Evolutionary conservation across 2,113 vertebrate species (phyloP), one percentile per base, ranked within the genome.

Genomic region (Ammodytes marinus): DNA sequence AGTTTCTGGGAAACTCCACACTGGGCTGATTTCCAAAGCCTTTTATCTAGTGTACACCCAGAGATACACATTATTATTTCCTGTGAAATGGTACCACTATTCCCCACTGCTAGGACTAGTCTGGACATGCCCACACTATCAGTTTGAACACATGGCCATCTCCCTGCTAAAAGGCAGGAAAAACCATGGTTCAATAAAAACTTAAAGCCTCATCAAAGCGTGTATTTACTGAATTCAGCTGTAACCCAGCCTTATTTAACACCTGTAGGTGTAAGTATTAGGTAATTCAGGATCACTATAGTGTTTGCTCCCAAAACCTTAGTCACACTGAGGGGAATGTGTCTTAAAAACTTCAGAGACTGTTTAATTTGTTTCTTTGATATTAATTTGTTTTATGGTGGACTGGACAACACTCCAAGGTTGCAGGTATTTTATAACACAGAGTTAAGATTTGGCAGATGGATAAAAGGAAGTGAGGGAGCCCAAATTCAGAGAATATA

Each of bases 1-100:
- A 45, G 54, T 54, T 42, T 45, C 71, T 13, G 86, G 88, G 91
- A 92, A 94, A 94, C 77, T 91, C 90, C 92, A 85, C 53, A 43
- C 84, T 70, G 63, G 78, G 52, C 71, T 27, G 11, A 3, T 52
- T 27, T 78, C 73, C 82, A 71, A 72, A 43, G 40, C 43, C 60
- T 80, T 77, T 80, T 17, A 80, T 55, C 68, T 37, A 8, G 1
- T 40, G 49, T 40, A 7, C 42, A 40, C 64, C 65, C 7, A 74
- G 37, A 68, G 3, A 66, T 2, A 4, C 12, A 73, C 37, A 61
- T 47, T 2, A 61, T 47, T 2, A 64, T 77, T 91, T 88, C 88
- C 84, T 87, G 80, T 57, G 11, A 84, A 86, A 67, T 37, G 61
- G 43, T 42, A 19, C 3, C 63, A 58, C 52, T 17, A 6, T 13